phyloP scores from a whole-genome alignment of 2,797 vertebrate genomes.

The Morus bassanus region DNA sequence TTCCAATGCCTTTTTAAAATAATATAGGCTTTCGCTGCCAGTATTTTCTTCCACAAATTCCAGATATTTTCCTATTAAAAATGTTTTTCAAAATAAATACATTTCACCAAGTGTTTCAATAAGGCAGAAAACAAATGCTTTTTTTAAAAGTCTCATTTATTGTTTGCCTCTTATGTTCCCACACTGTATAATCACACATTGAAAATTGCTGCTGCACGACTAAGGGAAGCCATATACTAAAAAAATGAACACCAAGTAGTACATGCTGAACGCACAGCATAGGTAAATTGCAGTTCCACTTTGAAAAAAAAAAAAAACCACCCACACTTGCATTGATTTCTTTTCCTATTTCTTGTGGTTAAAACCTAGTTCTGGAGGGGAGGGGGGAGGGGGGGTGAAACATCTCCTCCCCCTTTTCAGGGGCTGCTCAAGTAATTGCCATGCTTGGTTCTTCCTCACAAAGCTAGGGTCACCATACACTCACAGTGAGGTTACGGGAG shows the following conservation, averaged over 20 bases:
- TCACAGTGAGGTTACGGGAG: neutral
- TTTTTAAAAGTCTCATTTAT: conserved; percentile 58
- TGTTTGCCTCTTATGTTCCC: conserved; percentile 42
- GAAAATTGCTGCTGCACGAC: conserved; percentile 3
- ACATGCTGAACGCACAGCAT: neutral
- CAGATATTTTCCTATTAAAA: neutral
- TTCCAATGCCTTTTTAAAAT: neutral
- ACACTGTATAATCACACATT: neutral
- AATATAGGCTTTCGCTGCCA: neutral
- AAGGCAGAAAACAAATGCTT: conserved; percentile 11
- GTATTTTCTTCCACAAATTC: neutral
- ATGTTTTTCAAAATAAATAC: neutral
- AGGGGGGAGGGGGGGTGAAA: neutral
- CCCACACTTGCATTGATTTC: neutral
- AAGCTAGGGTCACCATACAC: neutral
- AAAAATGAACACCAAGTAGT: neutral
- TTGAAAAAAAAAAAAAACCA: neutral
- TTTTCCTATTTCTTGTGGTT: neutral
- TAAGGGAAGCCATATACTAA: neutral
- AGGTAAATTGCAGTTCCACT: neutral
- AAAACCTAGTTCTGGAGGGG: neutral
- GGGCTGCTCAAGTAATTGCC: neutral
- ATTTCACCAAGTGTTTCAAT: neutral
- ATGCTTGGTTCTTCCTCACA: neutral
- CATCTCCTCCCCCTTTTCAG: neutral